These are phyloP conservation scores for Euclidia mi DNA, from an alignment of 2,888 invertebrate genomes.

Conservation along the genomic window DNA sequence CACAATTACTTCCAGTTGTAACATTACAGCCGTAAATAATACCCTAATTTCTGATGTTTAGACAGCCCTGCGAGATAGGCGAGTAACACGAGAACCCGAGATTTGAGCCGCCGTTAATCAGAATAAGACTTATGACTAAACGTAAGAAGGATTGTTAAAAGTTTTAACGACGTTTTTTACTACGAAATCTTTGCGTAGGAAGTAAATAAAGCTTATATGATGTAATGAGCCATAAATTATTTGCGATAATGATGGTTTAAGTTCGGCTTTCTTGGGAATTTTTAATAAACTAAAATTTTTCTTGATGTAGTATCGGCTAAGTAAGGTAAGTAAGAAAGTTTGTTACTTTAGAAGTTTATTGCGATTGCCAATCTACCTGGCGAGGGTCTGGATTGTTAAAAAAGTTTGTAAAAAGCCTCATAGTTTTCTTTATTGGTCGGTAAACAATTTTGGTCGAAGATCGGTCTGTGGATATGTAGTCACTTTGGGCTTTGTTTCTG, in stretches of 20 bases:
- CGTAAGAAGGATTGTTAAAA: conserved; percentile 51
- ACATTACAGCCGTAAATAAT: too few species aligned
- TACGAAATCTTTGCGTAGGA: conserved; percentile 19
- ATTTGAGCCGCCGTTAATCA: conserved; percentile 51
- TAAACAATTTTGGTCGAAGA: background rate
- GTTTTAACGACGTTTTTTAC: conserved; percentile 50
- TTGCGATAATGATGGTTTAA: conserved; percentile 33
- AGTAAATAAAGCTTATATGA: conserved; percentile 29
- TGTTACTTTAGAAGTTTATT: conserved; percentile 4
- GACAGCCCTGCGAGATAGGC: conserved; percentile 1
- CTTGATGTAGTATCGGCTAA: background rate
- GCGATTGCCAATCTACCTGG: conserved; percentile 6
- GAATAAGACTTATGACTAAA: conserved; percentile 43
- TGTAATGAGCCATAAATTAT: conserved; percentile 42
- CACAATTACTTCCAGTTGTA: too few species aligned
- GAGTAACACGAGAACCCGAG: conserved; percentile 36
- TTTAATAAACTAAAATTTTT: conserved; percentile 14
- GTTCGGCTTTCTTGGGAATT: conserved; percentile 8
- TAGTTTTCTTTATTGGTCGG: background rate
- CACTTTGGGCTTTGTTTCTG: too few species aligned
- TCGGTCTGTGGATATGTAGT: too few species aligned
- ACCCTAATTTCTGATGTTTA: too few species aligned
- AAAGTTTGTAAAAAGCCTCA: background rate
- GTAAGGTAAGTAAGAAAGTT: background rate
- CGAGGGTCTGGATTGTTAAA: background rate